These are phyloP conservation scores for Bubo blakistoni DNA, from an alignment of 2,113 vertebrate genomes.

Conservation along the genomic window DNA sequence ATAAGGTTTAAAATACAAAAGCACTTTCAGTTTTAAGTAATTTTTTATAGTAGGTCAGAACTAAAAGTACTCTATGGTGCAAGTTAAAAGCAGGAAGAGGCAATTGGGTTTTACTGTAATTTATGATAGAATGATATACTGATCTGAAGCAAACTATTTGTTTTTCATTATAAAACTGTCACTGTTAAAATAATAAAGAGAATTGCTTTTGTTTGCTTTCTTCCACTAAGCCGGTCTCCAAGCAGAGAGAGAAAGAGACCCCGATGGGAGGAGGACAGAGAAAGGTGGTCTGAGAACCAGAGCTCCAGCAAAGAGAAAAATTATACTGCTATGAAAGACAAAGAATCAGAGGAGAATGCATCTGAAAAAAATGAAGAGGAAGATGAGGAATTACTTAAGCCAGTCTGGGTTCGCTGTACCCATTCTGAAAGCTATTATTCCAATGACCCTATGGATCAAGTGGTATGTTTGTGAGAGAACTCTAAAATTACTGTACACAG, in stretches of 20 bases:
- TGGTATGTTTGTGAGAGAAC: conserved; percentile 76
- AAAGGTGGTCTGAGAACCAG: conserved; percentile 74
- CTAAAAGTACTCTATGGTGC: background rate
- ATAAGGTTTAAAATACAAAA: background rate
- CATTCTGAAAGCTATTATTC: conserved; percentile 96
- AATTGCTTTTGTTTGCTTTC: background rate
- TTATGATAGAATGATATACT: background rate
- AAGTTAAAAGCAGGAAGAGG: background rate
- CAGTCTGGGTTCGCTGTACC: conserved; percentile 96
- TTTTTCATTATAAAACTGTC: background rate
- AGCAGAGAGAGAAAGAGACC: conserved; percentile 89
- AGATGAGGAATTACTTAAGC: conserved; percentile 89
- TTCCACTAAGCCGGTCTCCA: conserved; percentile 75
- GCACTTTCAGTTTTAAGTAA: rapidly evolving
- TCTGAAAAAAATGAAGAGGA: conserved; percentile 83
- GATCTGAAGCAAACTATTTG: background rate
- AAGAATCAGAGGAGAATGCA: conserved; percentile 73
- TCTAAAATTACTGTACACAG: background rate
- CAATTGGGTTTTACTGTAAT: background rate
- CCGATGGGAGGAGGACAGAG: conserved; percentile 88
- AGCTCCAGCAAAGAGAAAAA: conserved; percentile 73
- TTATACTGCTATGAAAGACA: conserved; percentile 73
- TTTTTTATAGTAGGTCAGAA: background rate
- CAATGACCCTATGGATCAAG: conserved; percentile 98
- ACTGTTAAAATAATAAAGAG: background rate